Conservation (phyloP, 2,888 invertebrate species). For the Slavum lentiscoides region DNA sequence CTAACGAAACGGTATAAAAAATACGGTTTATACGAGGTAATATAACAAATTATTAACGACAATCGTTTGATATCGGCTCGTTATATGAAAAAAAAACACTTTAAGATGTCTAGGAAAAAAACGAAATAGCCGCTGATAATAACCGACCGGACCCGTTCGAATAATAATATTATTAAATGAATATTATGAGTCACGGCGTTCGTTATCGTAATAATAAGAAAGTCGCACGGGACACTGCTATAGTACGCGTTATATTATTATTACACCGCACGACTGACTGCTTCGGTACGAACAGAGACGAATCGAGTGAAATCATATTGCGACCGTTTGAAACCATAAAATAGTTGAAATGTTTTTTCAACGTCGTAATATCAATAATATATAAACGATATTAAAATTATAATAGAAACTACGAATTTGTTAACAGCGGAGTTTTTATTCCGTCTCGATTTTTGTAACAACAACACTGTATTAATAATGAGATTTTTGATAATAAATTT, state of each 20-base stretch:
- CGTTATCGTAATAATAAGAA: constrained; percentile 10
- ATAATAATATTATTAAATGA: too few relatives aligned
- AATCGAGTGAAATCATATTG: constrained; percentile 8
- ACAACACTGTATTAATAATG: too few relatives aligned
- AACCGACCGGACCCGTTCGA: not conserved
- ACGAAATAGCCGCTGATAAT: not conserved
- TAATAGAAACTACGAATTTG: not conserved
- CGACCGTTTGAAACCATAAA: not conserved
- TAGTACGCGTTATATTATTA: too few relatives aligned
- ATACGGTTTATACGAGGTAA: not conserved
- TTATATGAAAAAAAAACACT: not conserved
- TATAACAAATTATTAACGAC: not conserved
- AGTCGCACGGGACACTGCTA: not conserved
- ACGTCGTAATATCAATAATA: too few relatives aligned
- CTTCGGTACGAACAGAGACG: too few relatives aligned
- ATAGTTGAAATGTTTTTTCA: not conserved
- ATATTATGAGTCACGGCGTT: too few relatives aligned
- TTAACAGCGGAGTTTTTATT: too few relatives aligned
- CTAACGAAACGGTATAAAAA: not conserved
- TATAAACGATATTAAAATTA: too few relatives aligned
- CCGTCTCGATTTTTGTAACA: too few relatives aligned
- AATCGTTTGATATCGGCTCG: not conserved
- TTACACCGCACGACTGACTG: not conserved
- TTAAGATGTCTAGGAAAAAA: constrained; percentile 3
- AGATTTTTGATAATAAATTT: too few relatives aligned